Evolutionary conservation across 1,140 invertebrate species (phyloP), one percentile per base, ranked within the genome.

Genomic region (Rhyzopertha dominica): DNA sequence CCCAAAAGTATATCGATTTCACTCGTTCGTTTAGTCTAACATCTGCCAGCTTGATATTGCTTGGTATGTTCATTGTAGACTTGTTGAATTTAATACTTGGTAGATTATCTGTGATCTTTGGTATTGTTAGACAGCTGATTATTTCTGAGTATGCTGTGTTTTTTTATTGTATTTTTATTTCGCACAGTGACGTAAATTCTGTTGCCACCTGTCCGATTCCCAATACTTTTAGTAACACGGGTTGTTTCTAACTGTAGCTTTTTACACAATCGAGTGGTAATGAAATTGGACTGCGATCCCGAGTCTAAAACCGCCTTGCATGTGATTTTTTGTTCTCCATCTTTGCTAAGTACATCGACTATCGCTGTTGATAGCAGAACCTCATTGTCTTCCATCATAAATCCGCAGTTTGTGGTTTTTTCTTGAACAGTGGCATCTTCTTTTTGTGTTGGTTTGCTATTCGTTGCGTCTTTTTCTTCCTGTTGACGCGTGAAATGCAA

Each of bases 301-400:
- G 10, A 5, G 23, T 42, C 39, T 17, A 42, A 28, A 17, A 41
- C 17, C 8, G 25, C 38, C 7, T 19, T 23, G 14, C 38, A 28
- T n/a, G 5, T 13, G 23, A 22, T n/a, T 19, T 16, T 28, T 2
- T 41, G 3, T 10, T 26, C 9, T 28, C 4, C 5, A 26, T 12
- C 8, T 13, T 30, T 7, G 22, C 14, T 29, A 17, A 42, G 3
- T 14, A 30, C n/a, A n/a, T n/a, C 1, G 5, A 29, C 23, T 30
- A 20, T 14, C 22, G 26, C 39, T 14, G 26, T 42, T 7, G 39
- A 30, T 19, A 42, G 13, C 16, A 42, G 13, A 10, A 42, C 39
- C 5, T 40, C n/a, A n/a, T n/a, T n/a, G n/a, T n/a, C n/a, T n/a
- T n/a, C n/a, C n/a, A n/a, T n/a, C n/a, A n/a, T n/a, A n/a, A n/a